Conservation (phyloP, 2,797 vertebrate species). For the Vespertilio murinus region DNA sequence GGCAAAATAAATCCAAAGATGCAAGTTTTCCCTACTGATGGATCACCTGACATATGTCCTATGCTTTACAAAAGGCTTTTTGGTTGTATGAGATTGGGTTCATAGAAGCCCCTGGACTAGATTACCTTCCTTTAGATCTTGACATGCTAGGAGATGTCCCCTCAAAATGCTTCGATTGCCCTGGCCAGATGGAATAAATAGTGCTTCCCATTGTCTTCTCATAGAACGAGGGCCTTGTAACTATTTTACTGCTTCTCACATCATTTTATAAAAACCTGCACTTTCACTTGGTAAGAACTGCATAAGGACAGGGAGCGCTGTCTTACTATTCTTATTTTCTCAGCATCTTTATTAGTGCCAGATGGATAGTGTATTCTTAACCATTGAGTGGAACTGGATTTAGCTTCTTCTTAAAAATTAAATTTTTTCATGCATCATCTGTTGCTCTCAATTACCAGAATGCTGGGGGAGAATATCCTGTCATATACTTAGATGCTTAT, state of each 20-base stretch:
- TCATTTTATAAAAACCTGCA: neutral
- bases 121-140: neutral
- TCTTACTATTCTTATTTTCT: neutral
- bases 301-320: neutral
- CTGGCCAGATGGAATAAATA: neutral
- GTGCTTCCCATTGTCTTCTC: neutral
- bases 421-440: neutral
- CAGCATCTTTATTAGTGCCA: neutral
- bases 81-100: neutral
- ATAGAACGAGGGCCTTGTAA: neutral
- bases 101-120: neutral
- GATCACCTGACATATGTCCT: neutral
- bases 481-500: neutral
- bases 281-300: neutral
- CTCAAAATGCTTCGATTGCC: neutral
- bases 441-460: neutral
- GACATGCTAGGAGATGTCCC: neutral
- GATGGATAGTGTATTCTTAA: neutral
- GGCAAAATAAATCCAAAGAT: neutral
- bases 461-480: neutral
- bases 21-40: neutral
- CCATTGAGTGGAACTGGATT: neutral
- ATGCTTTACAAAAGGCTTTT: neutral
- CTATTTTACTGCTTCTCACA: neutral
- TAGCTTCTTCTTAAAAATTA: neutral